These are phyloP conservation scores for Nezara viridula DNA, from an alignment of 2,888 invertebrate genomes.

Conservation along the genomic window DNA sequence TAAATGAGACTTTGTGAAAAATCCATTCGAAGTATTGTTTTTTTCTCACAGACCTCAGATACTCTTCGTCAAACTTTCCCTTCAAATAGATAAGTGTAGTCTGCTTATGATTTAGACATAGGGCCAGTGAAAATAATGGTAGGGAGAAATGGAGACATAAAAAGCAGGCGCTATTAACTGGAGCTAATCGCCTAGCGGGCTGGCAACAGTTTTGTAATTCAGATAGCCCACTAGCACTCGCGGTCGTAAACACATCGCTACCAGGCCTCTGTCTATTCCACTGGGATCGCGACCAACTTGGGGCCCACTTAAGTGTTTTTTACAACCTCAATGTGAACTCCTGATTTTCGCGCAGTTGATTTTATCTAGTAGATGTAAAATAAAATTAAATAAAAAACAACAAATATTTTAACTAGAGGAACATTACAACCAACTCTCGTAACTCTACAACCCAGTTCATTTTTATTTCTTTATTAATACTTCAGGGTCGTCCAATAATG, in stretches of 20 bases:
- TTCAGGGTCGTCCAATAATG: too few relatives aligned
- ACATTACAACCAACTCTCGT: too few relatives aligned
- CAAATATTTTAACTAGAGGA: too few relatives aligned
- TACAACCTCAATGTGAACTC: neutral
- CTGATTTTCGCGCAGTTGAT: neutral
- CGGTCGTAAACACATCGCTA: conserved; percentile 5
- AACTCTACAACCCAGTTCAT: too few relatives aligned
- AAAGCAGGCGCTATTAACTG: neutral
- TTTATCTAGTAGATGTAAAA: neutral
- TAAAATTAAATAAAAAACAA: neutral
- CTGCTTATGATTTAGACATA: neutral
- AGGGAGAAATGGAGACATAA: conserved; percentile 9
- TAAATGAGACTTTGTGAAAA: too few relatives aligned
- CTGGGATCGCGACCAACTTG: neutral
- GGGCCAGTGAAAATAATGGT: neutral
- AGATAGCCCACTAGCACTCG: neutral
- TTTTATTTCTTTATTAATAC: too few relatives aligned
- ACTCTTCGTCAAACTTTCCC: neutral
- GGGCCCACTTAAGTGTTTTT: neutral
- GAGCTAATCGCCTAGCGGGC: conserved; percentile 29
- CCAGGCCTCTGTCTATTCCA: neutral
- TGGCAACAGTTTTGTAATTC: conserved; percentile 34
- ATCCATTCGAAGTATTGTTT: too few relatives aligned
- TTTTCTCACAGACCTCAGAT: too few relatives aligned
- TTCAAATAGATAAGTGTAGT: neutral